phyloP scores from a whole-genome alignment of 1,140 invertebrate genomes.

The Aphelinus atriplicis region DNA sequence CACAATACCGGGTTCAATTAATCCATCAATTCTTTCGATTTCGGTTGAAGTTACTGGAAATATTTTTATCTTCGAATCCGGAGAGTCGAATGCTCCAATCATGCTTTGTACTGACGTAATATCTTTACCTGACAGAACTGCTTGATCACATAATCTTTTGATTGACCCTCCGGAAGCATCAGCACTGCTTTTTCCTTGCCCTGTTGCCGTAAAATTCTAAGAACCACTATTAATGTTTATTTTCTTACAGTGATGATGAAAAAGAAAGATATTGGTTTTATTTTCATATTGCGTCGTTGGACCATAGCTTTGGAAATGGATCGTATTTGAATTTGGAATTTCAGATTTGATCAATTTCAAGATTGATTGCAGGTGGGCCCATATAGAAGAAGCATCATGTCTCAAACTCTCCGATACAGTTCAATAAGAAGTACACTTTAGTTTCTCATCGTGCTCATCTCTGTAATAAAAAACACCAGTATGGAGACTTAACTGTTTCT shows the following conservation, averaged over 20 bases:
- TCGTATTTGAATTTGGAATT: conserved; percentile 1
- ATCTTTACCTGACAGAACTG: no score
- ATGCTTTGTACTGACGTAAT: no score
- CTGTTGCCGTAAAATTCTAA: conserved; percentile 14
- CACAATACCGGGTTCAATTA: no score
- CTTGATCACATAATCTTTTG: conserved; percentile 6
- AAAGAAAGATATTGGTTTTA: conserved; percentile 11
- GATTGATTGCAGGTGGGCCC: neutral
- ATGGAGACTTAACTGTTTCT: conserved; percentile 47
- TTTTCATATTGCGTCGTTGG: conserved; percentile 12
- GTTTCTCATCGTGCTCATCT: neutral
- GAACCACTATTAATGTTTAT: neutral
- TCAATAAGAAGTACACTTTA: conserved; percentile 40
- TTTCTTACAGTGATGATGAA: neutral
- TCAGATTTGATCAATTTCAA: neutral
- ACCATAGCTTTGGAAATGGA: neutral
- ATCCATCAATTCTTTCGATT: no score
- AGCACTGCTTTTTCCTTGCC: conserved; percentile 15
- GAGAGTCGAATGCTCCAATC: no score
- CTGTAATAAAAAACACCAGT: conserved; percentile 42
- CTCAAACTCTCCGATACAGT: conserved; percentile 38
- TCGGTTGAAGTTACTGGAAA: no score
- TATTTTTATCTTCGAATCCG: no score
- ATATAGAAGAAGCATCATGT: conserved; percentile 28
- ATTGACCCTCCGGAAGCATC: neutral